These are phyloP conservation scores for Crax fasciolata DNA, from an alignment of 2,797 vertebrate species.

Conservation along the genomic window DNA sequence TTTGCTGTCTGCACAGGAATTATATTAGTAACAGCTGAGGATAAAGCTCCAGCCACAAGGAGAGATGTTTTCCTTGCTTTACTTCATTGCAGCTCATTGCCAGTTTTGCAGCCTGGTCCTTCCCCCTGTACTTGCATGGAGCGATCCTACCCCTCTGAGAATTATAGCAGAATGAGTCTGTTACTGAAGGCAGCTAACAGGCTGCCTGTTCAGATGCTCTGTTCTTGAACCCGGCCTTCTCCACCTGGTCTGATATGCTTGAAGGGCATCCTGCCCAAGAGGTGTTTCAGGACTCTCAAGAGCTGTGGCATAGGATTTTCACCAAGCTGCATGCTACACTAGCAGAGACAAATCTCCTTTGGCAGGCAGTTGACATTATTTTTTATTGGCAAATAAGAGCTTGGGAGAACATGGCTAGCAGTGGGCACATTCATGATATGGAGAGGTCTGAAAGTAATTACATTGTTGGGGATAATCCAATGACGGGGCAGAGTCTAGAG, in stretches of 20 bases:
- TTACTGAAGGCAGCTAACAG: neutral
- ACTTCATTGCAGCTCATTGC: neutral
- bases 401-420: neutral
- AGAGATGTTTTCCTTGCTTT: neutral
- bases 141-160: neutral
- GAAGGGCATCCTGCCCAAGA: neutral
- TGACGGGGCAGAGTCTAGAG: neutral
- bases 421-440: rapidly evolving
- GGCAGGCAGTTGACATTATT: neutral
- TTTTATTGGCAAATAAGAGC: neutral
- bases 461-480: neutral
- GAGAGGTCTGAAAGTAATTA: neutral
- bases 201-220: neutral
- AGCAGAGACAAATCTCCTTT: neutral
- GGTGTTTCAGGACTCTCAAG: neutral
- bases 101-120: neutral
- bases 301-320: neutral
- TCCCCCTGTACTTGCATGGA: neutral
- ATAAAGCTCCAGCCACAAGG: neutral
- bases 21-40: neutral
- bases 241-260: neutral
- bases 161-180: rapidly evolving
- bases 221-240: neutral
- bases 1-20: neutral
- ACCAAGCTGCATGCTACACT: neutral